phyloP scores from a whole-genome alignment of 2,888 invertebrate species.

The Minunthozetes semirufus region DNA sequence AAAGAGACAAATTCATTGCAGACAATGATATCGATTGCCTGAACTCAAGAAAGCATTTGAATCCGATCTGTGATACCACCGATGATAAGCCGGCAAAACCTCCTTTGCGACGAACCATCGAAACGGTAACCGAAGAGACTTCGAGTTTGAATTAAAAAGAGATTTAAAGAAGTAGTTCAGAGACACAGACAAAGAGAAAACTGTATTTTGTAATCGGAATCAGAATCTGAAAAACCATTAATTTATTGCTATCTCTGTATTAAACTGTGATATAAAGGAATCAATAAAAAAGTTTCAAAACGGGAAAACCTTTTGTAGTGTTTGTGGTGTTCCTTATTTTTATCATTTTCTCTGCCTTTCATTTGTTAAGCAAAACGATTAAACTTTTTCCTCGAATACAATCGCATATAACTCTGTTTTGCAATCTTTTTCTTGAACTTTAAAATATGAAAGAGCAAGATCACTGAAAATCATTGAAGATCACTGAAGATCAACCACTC shows the following conservation, averaged over 20 bases:
- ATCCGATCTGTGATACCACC: conserved; percentile 13
- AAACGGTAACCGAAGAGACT: conserved; percentile 9
- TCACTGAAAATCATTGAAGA: too few species aligned
- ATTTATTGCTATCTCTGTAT: conserved; percentile 6
- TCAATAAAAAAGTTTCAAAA: background rate
- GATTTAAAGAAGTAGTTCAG: background rate
- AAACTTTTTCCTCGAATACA: too few species aligned
- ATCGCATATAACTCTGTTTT: too few species aligned
- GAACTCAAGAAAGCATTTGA: background rate
- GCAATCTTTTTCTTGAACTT: too few species aligned
- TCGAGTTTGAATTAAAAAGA: background rate
- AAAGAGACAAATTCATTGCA: background rate
- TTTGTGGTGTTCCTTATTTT: background rate
- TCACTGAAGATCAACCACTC: too few species aligned
- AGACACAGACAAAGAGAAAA: background rate
- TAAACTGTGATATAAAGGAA: background rate
- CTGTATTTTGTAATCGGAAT: background rate
- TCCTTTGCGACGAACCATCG: background rate
- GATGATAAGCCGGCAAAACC: background rate
- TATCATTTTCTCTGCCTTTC: background rate
- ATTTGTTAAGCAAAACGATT: too few species aligned
- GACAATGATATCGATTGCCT: background rate
- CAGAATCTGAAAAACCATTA: background rate
- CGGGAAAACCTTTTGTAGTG: background rate
- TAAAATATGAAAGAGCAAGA: too few species aligned